Conservation (phyloP, 2,888 invertebrate genomes). For the Drosophila conformis region DNA sequence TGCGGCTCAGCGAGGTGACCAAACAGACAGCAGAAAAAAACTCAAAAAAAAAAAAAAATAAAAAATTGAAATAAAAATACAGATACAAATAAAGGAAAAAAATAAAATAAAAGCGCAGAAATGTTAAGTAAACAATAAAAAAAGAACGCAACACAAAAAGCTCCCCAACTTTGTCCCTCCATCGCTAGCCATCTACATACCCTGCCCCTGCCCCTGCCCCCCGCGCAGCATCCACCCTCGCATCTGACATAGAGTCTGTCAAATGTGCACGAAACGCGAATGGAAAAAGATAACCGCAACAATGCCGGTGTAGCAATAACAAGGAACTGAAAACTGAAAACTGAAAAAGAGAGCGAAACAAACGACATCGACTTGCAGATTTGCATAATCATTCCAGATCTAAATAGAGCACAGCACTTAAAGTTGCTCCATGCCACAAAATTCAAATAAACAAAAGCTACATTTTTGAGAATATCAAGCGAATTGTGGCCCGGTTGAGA, state of each 20-base stretch:
- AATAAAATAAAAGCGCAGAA: conserved; percentile 62
- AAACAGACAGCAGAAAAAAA: conserved; percentile 5
- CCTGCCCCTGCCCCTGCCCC: background rate
- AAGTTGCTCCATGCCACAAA: background rate
- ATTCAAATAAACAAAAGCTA: background rate
- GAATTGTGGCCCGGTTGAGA: background rate
- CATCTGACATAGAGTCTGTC: conserved; percentile 52
- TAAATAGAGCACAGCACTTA: background rate
- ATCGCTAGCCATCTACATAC: conserved; percentile 38
- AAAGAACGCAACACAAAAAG: conserved; percentile 10
- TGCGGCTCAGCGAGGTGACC: conserved; percentile 25
- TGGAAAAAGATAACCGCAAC: conserved; percentile 39
- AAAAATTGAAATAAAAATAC: conserved; percentile 14
- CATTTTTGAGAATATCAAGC: background rate
- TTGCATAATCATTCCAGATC: background rate
- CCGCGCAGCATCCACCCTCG: background rate
- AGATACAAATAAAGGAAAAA: conserved; percentile 25
- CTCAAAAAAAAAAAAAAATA: conserved; percentile 6
- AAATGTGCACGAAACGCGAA: conserved; percentile 49
- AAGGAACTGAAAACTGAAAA: conserved; percentile 16
- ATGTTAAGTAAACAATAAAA: conserved; percentile 77
- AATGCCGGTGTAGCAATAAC: conserved; percentile 47
- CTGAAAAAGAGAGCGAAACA: background rate
- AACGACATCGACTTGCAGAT: background rate
- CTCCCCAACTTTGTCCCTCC: conserved; percentile 42